phyloP scores from a whole-genome alignment of 1,140 invertebrate species.

The Drosophila sproati region DNA sequence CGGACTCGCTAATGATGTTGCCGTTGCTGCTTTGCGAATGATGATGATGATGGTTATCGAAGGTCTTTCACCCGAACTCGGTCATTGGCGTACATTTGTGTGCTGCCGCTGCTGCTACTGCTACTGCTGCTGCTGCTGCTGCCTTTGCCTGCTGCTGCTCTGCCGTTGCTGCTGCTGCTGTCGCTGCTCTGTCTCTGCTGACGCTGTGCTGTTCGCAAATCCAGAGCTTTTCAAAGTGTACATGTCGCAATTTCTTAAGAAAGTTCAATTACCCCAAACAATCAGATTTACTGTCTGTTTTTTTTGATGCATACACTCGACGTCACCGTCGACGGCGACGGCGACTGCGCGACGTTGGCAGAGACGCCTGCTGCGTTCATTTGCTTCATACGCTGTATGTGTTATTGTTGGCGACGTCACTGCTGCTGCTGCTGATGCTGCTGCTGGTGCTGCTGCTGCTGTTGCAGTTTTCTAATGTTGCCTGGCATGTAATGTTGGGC shows the following conservation, averaged over 20 bases:
- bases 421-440: conserved; percentile 16
- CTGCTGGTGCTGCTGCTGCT: conserved; percentile 29
- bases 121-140: conserved; percentile 32
- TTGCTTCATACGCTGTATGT: conserved; percentile 60
- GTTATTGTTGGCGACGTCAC: conserved; percentile 28
- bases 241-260: conserved; percentile 85
- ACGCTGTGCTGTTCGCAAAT: conserved; percentile 74
- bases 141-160: conserved; percentile 40
- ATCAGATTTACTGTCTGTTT: conserved; percentile 85
- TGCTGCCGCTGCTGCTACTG: conserved; percentile 58
- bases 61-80: conserved; percentile 85
- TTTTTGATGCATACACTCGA: conserved; percentile 82
- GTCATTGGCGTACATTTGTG: conserved; percentile 85
- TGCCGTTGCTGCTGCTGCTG: conserved; percentile 5
- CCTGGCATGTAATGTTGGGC: conserved; percentile 67
- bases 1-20: conserved; percentile 70
- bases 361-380: conserved; percentile 61
- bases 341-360: conserved; percentile 12
- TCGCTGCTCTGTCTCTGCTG: conserved; percentile 55
- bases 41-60: conserved; percentile 84
- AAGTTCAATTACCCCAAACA: conserved; percentile 85
- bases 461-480: conserved; percentile 81
- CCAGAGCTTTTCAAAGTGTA: conserved; percentile 84
- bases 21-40: conserved; percentile 74
- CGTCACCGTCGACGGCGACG: conserved; percentile 38